Percentiles rank a stretch among this genome's conserved stretches.
Conservation (phyloP, 2,888 invertebrate species). For the Busseola fusca region DNA sequence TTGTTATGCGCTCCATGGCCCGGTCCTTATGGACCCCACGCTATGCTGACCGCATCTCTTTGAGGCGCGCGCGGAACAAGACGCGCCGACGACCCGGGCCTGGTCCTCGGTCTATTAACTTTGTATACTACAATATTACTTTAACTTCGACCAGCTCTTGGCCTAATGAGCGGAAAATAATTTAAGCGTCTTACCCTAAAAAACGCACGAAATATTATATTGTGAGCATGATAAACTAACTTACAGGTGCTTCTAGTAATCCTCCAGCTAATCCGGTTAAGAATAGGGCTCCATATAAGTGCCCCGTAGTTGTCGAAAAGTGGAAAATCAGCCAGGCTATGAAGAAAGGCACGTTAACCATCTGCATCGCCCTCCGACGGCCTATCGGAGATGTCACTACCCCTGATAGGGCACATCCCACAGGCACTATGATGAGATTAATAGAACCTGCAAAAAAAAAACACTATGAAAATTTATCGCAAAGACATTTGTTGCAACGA, state of each 20-base stretch:
- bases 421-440: conserved; percentile 93
- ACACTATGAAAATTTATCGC: background rate
- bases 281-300: conserved; percentile 92
- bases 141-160: too few relatives aligned
- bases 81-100: too few relatives aligned
- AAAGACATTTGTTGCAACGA: background rate
- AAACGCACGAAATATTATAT: too few relatives aligned
- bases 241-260: conserved; percentile 94
- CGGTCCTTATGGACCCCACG: too few relatives aligned
- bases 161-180: too few relatives aligned
- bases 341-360: conserved; percentile 92
- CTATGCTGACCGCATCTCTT: too few relatives aligned
- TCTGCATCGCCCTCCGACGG: conserved; percentile 93
- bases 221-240: conserved; percentile 68
- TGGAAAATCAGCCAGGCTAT: conserved; percentile 93
- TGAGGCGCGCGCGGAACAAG: too few relatives aligned
- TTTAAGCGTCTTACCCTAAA: too few relatives aligned
- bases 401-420: conserved; percentile 94
- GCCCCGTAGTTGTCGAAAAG: conserved; percentile 89
- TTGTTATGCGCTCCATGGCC: too few relatives aligned
- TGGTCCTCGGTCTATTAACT: too few relatives aligned
- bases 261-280: conserved; percentile 94
- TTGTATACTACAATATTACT: too few relatives aligned
- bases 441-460: conserved; percentile 90
- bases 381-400: conserved; percentile 92